Percentiles rank a stretch among this genome's conserved stretches.
Conservation (phyloP, 2,888 invertebrate genomes). For the Acanthosepion lycidas region DNA sequence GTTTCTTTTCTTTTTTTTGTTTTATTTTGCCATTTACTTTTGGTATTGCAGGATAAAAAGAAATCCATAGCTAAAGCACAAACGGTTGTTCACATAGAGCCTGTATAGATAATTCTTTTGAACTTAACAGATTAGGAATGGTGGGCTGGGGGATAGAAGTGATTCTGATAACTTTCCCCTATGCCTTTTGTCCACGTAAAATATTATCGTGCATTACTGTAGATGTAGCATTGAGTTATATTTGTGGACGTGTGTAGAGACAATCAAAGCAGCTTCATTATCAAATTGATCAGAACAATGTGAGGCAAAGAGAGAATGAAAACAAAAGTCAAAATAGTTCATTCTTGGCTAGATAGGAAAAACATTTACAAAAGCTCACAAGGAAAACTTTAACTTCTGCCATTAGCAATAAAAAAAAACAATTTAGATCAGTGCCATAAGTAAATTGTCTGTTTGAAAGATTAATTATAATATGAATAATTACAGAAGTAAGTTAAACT, state of each 20-base stretch:
- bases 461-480: background rate
- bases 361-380: too few relatives aligned
- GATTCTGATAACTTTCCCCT: background rate
- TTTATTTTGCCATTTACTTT: background rate
- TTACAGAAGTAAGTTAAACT: background rate
- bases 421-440: too few relatives aligned
- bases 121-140: slow-evolving; percentile 2
- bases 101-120: slow-evolving; percentile 16
- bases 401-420: too few relatives aligned
- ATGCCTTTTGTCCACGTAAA: slow-evolving; percentile 4
- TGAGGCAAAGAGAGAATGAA: background rate
- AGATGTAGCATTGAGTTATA: background rate
- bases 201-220: background rate
- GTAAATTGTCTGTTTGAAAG: background rate
- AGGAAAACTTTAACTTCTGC: too few relatives aligned
- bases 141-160: background rate
- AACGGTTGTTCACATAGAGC: background rate
- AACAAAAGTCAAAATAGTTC: background rate
- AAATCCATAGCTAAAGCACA: slow-evolving; percentile 23
- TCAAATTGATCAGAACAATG: background rate
- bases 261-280: background rate
- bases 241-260: background rate
- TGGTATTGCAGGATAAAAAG: background rate
- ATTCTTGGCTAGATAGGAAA: background rate
- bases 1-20: background rate